Evolutionary conservation across 92 coral and sea anemone genomes (phyloP).

Genomic region (Porites divaricata): DNA sequence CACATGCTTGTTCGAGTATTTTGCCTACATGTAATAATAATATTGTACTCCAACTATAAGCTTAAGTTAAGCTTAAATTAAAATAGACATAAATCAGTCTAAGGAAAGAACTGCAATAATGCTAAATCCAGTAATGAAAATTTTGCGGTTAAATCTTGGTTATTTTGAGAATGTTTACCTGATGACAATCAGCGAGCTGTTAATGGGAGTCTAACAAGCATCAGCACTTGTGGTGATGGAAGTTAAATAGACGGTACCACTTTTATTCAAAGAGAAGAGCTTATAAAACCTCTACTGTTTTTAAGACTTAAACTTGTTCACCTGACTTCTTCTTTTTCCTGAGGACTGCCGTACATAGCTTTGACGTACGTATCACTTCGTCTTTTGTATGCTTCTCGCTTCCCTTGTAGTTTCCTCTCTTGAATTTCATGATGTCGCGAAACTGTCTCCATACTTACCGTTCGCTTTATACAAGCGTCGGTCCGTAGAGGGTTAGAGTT

Average conservation of each 20-base stretch:
- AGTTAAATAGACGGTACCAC: too few relatives aligned
- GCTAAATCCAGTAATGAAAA: not conserved
- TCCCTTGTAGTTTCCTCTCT: conserved; percentile 55
- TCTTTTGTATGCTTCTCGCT: conserved; percentile 66
- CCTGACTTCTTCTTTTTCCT: conserved; percentile 86
- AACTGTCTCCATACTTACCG: conserved; percentile 70
- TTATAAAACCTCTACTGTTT: not conserved
- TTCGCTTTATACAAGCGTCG: conserved; percentile 44
- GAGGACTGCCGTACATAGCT: conserved; percentile 75
- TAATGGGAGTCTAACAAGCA: not conserved
- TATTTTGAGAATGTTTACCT: not conserved
- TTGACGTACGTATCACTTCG: conserved; percentile 73
- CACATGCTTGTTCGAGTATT: too few relatives aligned
- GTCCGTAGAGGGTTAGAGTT: conserved; percentile 63
- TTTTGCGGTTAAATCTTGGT: too few relatives aligned
- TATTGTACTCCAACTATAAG: too few relatives aligned
- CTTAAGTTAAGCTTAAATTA: too few relatives aligned
- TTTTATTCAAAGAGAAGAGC: not conserved
- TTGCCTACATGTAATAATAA: not conserved
- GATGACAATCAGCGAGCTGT: too few relatives aligned
- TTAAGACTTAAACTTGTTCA: conserved; percentile 7
- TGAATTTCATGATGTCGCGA: conserved; percentile 57
- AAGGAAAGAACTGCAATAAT: too few relatives aligned
- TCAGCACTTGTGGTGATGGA: not conserved
- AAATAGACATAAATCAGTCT: too few relatives aligned